Conservation (phyloP, 2,113 vertebrate genomes). For the Tachysurus vachellii region DNA sequence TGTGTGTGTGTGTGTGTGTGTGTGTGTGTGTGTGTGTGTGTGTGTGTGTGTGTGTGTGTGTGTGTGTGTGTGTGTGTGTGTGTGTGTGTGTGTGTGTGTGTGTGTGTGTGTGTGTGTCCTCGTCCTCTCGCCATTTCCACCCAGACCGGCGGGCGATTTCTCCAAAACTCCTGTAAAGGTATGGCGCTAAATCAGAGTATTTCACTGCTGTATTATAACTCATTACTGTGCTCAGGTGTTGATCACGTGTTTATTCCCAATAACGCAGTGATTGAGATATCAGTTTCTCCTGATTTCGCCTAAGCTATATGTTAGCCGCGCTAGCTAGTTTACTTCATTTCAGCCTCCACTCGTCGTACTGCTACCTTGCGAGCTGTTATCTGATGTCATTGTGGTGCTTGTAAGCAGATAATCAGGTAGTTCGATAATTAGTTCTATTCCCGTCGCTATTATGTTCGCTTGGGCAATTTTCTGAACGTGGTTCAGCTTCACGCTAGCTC, state of each 20-base stretch:
- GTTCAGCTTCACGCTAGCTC: background rate
- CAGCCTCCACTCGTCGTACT: background rate
- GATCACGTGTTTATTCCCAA: background rate
- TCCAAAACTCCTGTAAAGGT: background rate
- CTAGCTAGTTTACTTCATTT: background rate
- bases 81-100: too few relatives aligned
- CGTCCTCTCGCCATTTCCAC: background rate
- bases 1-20: background rate
- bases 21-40: background rate
- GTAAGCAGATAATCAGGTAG: background rate
- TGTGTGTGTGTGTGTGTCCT: background rate
- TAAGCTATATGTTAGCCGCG: background rate
- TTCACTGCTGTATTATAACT: fast-evolving
- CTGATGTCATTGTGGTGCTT: background rate
- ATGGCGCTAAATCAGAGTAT: background rate
- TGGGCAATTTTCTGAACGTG: background rate
- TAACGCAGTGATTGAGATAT: background rate
- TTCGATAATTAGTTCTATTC: too few relatives aligned
- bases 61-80: background rate
- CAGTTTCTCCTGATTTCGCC: too few relatives aligned
- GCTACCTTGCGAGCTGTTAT: background rate
- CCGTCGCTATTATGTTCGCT: background rate
- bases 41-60: background rate
- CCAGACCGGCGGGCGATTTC: background rate
- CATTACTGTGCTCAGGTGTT: background rate